phyloP scores from a whole-genome alignment of 2,888 invertebrate genomes.

The Andrena praecox region DNA sequence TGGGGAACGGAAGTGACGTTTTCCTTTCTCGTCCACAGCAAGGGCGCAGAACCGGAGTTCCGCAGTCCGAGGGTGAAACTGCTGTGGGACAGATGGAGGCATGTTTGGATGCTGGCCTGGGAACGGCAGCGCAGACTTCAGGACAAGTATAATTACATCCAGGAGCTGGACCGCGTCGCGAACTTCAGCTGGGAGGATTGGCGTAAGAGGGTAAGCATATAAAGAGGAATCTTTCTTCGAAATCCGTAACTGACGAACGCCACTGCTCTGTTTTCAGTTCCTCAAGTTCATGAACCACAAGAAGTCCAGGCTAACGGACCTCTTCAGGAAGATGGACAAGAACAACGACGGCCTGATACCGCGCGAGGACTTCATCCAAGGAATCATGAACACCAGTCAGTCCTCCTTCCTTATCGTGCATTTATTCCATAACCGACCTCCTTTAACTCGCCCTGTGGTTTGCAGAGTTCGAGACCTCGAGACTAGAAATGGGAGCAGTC shows the following conservation, averaged over 20 bases:
- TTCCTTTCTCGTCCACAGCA: conserved; percentile 84
- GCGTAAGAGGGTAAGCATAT: conserved; percentile 92
- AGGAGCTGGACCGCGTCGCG: conserved; percentile 97
- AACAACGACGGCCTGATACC: conserved; percentile 99
- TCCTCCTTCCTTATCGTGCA: conserved; percentile 62
- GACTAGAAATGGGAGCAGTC: conserved; percentile 99
- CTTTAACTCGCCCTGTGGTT: too few relatives aligned
- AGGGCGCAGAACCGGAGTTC: conserved; percentile 95
- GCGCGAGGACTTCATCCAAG: conserved; percentile 98
- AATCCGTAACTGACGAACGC: neutral
- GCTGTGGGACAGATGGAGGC: conserved; percentile 98
- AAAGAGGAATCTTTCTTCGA: neutral
- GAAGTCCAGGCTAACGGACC: conserved; percentile 98
- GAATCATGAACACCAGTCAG: conserved; percentile 98
- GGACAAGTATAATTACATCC: conserved; percentile 95
- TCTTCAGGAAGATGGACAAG: conserved; percentile 99
- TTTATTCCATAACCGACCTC: neutral
- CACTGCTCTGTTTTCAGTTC: conserved; percentile 88
- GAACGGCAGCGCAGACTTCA: conserved; percentile 97
- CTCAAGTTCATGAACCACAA: conserved; percentile 99
- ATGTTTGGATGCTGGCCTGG: conserved; percentile 99
- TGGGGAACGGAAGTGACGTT: neutral
- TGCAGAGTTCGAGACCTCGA: conserved; percentile 97
- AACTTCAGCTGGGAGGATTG: conserved; percentile 99
- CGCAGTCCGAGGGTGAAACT: conserved; percentile 95